phyloP scores from a whole-genome alignment of 2,888 invertebrate genomes.

The Drosophila atripex region DNA sequence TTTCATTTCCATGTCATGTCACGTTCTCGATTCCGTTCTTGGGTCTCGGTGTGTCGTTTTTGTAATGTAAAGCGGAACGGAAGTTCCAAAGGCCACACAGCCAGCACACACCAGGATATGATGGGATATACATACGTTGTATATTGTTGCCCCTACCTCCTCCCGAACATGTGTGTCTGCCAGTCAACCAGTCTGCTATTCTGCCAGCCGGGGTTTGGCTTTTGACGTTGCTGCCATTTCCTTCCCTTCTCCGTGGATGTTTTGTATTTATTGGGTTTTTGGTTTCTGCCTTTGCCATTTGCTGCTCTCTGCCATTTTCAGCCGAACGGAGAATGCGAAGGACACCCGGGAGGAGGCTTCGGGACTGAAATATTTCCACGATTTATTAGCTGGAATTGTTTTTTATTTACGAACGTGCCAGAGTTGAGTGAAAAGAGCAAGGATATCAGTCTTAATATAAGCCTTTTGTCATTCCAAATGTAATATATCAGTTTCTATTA shows the following conservation, averaged over 20 bases:
- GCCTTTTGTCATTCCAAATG: neutral
- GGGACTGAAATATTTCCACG: constrained; percentile 50
- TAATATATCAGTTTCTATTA: neutral
- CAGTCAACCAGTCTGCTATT: constrained; percentile 21
- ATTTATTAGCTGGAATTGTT: constrained; percentile 32
- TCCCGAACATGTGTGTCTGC: constrained; percentile 11
- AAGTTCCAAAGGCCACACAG: constrained; percentile 55
- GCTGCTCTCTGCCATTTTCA: constrained; percentile 38
- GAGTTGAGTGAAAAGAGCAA: constrained; percentile 8
- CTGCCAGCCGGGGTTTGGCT: constrained; percentile 39
- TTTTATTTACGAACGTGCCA: constrained; percentile 2
- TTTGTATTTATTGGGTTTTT: constrained; percentile 21
- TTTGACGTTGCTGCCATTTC: constrained; percentile 29
- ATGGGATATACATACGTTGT: constrained; percentile 22
- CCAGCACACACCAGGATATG: constrained; percentile 31
- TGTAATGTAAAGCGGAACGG: constrained; percentile 62
- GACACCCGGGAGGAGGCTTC: constrained; percentile 51
- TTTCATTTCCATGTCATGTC: constrained; percentile 55
- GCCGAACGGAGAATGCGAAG: constrained; percentile 47
- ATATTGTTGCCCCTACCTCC: constrained; percentile 1
- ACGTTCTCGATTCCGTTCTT: constrained; percentile 34
- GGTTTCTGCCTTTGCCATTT: constrained; percentile 25
- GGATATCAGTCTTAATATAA: constrained; percentile 1
- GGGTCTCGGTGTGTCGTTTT: constrained; percentile 18
- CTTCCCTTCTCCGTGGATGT: constrained; percentile 17